A percentile compares a stretch with the other conserved stretches of the same genome.
phyloP scores from a whole-genome alignment of 37 sponge, comb jelly and placozoan species.

The Eunapius fragilis region DNA sequence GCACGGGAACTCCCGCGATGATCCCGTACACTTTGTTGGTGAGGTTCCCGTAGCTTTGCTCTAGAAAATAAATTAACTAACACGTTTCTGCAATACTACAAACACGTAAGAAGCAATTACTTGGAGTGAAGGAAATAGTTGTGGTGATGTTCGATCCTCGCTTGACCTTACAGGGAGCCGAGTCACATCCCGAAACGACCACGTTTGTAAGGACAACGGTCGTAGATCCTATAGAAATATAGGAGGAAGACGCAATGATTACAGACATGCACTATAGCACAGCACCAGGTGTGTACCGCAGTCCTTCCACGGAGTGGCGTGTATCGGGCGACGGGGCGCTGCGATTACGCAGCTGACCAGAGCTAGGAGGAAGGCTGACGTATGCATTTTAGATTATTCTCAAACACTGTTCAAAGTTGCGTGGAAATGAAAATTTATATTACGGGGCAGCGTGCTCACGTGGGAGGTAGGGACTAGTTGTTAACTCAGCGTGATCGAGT shows the following conservation, averaged over 20 bases:
- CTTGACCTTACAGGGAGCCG: slow-evolving; percentile 28
- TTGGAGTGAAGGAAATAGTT: slow-evolving; percentile 13
- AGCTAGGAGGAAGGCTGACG: background rate
- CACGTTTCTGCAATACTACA: no score
- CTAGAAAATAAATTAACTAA: background rate
- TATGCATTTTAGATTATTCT: background rate
- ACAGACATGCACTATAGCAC: no score
- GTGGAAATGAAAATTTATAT: background rate
- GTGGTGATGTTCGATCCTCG: slow-evolving; percentile 24
- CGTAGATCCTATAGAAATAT: background rate
- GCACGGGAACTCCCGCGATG: slow-evolving; percentile 12
- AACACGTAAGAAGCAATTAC: background rate
- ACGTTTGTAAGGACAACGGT: slow-evolving; percentile 10
- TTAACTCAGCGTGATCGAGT: no score
- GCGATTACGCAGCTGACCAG: background rate
- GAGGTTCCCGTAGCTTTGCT: background rate
- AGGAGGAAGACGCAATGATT: no score
- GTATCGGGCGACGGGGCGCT: background rate
- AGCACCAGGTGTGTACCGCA: background rate
- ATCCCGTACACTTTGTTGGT: slow-evolving; percentile 16
- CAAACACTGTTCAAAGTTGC: background rate
- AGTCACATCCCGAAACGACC: slow-evolving; percentile 10
- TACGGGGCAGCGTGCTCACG: background rate
- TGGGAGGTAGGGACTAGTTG: no score
- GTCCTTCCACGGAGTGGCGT: background rate